Conservation (phyloP, 2,888 invertebrate genomes). For the Loripinus fragilis region DNA sequence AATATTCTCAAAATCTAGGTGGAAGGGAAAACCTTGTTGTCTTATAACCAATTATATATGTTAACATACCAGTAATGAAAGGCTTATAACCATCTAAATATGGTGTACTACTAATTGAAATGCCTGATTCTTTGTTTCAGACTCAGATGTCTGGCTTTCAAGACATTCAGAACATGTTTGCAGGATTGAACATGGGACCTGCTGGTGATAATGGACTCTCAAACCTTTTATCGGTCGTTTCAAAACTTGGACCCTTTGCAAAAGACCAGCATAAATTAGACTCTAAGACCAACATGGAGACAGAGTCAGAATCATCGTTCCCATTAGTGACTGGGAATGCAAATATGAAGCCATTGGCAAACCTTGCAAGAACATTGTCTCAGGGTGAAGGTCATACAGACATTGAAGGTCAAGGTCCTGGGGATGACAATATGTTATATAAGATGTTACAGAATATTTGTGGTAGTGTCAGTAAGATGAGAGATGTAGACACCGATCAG, state of each 20-base stretch:
- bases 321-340: not conserved
- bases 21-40: too few species aligned
- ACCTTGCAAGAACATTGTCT: slow-evolving; percentile 33
- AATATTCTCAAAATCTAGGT: too few species aligned
- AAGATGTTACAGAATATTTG: slow-evolving; percentile 56
- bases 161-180: slow-evolving; percentile 14
- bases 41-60: too few species aligned
- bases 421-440: slow-evolving; percentile 33
- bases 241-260: slow-evolving; percentile 18
- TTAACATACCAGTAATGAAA: too few species aligned
- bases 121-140: slow-evolving; percentile 29
- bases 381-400: slow-evolving; percentile 20
- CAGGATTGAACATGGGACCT: not conserved
- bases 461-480: slow-evolving; percentile 51
- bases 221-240: slow-evolving; percentile 25
- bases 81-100: too few species aligned
- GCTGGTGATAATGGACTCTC: slow-evolving; percentile 9
- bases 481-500: slow-evolving; percentile 9
- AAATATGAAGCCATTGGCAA: slow-evolving; percentile 5
- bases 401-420: slow-evolving; percentile 29
- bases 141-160: slow-evolving; percentile 41
- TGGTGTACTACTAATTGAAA: too few species aligned
- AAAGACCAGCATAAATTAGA: not conserved
- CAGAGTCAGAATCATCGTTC: not conserved
- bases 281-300: not conserved